Conservation (phyloP, 2,888 invertebrate genomes). For the Trichopria drosophilae region DNA sequence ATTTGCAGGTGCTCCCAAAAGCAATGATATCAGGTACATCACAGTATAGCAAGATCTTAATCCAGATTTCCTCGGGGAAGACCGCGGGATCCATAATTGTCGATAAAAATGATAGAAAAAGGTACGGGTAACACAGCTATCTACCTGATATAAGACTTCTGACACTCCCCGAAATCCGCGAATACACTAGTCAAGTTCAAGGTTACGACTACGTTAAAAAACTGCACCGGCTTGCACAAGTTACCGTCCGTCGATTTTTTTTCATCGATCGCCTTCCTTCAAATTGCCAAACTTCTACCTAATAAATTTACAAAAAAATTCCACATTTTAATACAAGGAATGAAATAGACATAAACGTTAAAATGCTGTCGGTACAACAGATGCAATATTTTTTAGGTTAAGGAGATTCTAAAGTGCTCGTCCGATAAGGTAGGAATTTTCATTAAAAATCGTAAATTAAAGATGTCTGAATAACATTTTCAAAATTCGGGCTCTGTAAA, state of each 20-base stretch:
- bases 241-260: constrained; percentile 27
- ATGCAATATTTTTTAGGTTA: too few relatives aligned
- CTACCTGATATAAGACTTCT: constrained; percentile 40
- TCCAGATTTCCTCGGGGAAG: constrained; percentile 58
- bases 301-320: too few relatives aligned
- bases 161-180: constrained; percentile 53
- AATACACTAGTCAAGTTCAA: constrained; percentile 57
- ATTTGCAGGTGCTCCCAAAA: constrained; percentile 56
- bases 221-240: constrained; percentile 31
- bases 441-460: too few relatives aligned
- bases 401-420: too few relatives aligned
- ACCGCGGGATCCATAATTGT: constrained; percentile 56
- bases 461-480: too few relatives aligned
- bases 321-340: too few relatives aligned
- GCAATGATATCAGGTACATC: constrained; percentile 58
- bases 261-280: background rate
- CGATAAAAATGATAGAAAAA: constrained; percentile 41
- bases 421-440: too few relatives aligned
- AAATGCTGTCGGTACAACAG: too few relatives aligned
- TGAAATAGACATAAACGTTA: too few relatives aligned
- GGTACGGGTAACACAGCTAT: constrained; percentile 40
- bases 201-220: constrained; percentile 46
- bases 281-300: too few relatives aligned
- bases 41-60: constrained; percentile 56
- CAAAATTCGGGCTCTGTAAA: too few relatives aligned